phyloP scores from a whole-genome alignment of 2,797 vertebrate genomes.

The Monodelphis domestica region DNA sequence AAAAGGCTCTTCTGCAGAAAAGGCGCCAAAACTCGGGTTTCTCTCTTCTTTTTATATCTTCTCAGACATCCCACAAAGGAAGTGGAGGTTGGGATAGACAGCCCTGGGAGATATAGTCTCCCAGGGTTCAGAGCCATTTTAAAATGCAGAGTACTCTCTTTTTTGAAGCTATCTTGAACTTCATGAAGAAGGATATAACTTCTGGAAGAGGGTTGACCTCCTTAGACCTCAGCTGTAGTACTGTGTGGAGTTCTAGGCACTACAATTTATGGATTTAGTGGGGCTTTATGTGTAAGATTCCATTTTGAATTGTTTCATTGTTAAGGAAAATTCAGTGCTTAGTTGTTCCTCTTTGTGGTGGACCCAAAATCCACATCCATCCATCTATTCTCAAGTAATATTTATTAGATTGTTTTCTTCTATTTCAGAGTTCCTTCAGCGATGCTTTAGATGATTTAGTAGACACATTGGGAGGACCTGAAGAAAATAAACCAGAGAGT shows the following conservation, averaged over 20 bases:
- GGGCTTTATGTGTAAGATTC: not conserved
- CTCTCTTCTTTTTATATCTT: too few species aligned
- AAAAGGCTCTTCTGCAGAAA: too few species aligned
- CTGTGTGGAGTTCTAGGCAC: not conserved
- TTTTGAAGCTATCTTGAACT: not conserved
- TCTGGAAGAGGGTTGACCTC: not conserved
- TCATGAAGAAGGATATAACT: not conserved
- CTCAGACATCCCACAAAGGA: too few species aligned
- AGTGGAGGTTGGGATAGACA: too few species aligned
- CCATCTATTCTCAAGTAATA: not conserved
- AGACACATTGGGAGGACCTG: conserved; percentile 82
- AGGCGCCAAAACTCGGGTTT: too few species aligned
- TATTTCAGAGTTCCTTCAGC: conserved; percentile 81
- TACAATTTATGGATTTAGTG: too few species aligned
- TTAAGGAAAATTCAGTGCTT: conserved; percentile 27
- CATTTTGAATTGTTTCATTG: not conserved
- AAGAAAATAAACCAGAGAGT: conserved; percentile 73
- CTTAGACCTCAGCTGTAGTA: not conserved
- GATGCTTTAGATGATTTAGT: conserved; percentile 85
- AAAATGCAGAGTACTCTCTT: too few species aligned
- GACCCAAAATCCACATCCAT: conserved; percentile 25
- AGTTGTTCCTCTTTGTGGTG: conserved; percentile 1
- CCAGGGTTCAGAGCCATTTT: too few species aligned
- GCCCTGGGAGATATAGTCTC: too few species aligned
- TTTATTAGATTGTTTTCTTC: not conserved